Evolutionary conservation across 2,113 vertebrate genomes (phyloP).

Genomic region (Hipposideros armiger): DNA sequence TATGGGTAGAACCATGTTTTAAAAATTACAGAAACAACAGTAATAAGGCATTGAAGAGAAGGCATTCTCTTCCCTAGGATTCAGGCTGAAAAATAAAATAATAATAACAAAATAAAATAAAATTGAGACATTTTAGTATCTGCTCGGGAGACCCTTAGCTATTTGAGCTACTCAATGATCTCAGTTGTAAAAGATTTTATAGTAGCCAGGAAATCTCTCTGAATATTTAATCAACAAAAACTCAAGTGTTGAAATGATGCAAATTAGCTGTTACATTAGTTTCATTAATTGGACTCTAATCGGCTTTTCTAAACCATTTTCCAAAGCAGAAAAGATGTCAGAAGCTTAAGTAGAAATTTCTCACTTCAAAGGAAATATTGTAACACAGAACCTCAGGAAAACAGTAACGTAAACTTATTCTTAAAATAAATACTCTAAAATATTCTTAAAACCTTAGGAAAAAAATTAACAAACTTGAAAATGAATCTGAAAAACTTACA

Average conservation of each 20-base stretch:
- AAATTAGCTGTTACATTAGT: background rate
- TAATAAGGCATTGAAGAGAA: too few relatives aligned
- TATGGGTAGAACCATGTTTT: too few relatives aligned
- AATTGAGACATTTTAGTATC: background rate
- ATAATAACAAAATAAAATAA: background rate
- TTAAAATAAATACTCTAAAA: too few relatives aligned
- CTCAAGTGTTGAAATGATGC: slow-evolving; percentile 38
- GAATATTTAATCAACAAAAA: background rate
- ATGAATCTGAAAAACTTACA: background rate
- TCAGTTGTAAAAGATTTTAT: background rate
- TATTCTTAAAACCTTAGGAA: too few relatives aligned
- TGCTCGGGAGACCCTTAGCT: background rate
- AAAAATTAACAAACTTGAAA: background rate
- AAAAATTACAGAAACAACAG: too few relatives aligned
- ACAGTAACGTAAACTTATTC: background rate
- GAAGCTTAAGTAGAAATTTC: background rate
- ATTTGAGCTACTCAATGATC: background rate
- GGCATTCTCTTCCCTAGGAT: too few relatives aligned
- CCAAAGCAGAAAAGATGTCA: slow-evolving; percentile 23
- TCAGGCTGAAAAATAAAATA: background rate
- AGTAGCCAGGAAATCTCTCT: slow-evolving; percentile 41
- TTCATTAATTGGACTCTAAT: background rate
- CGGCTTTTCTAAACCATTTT: slow-evolving; percentile 29
- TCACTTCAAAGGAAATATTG: slow-evolving; percentile 37
- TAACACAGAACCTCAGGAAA: background rate